phyloP scores from a whole-genome alignment of 2,888 invertebrate genomes.

The Scelioninae gen. 1 region DNA sequence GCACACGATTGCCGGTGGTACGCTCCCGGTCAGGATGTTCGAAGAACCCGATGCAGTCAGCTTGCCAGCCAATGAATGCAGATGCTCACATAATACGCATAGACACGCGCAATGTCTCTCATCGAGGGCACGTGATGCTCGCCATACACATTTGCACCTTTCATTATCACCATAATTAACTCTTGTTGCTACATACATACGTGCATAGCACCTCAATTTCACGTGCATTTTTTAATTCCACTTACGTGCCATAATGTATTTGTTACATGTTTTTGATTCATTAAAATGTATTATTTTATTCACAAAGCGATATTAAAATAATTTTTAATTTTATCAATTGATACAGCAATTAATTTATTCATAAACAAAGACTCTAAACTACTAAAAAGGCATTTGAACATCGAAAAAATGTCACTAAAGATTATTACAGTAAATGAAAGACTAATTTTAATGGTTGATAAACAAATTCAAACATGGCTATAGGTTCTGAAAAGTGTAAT shows the following conservation, averaged over 20 bases:
- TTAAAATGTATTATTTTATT: too few relatives aligned
- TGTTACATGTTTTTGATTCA: too few relatives aligned
- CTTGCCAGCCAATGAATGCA: constrained; percentile 15
- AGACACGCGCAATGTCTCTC: constrained; percentile 31
- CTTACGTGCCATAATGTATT: too few relatives aligned
- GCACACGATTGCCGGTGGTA: constrained; percentile 44
- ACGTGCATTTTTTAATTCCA: neutral
- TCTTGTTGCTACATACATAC: constrained; percentile 28
- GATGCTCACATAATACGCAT: constrained; percentile 45
- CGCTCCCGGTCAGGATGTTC: constrained; percentile 44
- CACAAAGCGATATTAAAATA: too few relatives aligned
- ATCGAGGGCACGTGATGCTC: constrained; percentile 47
- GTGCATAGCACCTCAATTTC: constrained; percentile 17
- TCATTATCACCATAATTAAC: constrained; percentile 75
- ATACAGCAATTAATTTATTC: too few relatives aligned
- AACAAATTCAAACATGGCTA: neutral
- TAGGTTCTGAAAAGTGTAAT: neutral
- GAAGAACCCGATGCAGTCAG: constrained; percentile 38
- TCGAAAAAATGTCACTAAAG: too few relatives aligned
- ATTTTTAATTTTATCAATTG: too few relatives aligned
- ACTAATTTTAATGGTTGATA: neutral
- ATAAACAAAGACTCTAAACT: too few relatives aligned
- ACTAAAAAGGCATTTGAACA: too few relatives aligned
- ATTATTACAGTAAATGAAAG: neutral
- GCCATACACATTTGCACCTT: constrained; percentile 74